Conservation (phyloP, 2,888 invertebrate genomes). For the Chelonus formosanus region DNA sequence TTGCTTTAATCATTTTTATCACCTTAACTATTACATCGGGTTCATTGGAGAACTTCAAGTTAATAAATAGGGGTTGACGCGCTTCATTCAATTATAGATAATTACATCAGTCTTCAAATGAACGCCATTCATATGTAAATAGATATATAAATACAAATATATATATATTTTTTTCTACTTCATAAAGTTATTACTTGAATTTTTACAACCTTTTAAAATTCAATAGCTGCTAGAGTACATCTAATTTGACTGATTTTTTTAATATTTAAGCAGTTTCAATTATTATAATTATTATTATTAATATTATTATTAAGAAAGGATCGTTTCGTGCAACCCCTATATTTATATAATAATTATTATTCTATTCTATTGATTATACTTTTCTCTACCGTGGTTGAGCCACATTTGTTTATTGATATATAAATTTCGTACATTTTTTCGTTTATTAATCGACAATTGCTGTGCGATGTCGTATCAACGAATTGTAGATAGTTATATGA, state of each 20-base stretch:
- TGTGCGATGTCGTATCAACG: constrained; percentile 27
- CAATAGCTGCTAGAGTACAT: constrained; percentile 25
- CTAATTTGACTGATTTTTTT: constrained; percentile 15
- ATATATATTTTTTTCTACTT: no score
- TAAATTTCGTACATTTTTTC: constrained; percentile 2
- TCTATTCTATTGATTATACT: no score
- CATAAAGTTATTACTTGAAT: constrained; percentile 13
- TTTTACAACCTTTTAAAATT: constrained; percentile 21
- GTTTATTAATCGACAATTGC: constrained; percentile 13
- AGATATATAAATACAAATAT: no score
- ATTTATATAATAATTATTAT: constrained; percentile 13
- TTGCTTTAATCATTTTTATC: constrained; percentile 5
- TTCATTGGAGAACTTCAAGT: background rate
- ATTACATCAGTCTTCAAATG: background rate
- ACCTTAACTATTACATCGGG: constrained; percentile 14
- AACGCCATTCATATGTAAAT: no score
- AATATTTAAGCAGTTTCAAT: constrained; percentile 8
- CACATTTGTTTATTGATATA: constrained; percentile 25
- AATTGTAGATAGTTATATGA: constrained; percentile 6
- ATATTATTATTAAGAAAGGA: background rate
- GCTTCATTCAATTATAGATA: constrained; percentile 5
- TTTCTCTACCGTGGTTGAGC: constrained; percentile 28
- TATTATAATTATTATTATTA: constrained; percentile 6
- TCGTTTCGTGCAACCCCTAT: constrained; percentile 12
- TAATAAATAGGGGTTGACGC: constrained; percentile 11